These are phyloP conservation scores for Hoplias malabaricus DNA, from an alignment of 2,113 vertebrate species.

Conservation along the genomic window DNA sequence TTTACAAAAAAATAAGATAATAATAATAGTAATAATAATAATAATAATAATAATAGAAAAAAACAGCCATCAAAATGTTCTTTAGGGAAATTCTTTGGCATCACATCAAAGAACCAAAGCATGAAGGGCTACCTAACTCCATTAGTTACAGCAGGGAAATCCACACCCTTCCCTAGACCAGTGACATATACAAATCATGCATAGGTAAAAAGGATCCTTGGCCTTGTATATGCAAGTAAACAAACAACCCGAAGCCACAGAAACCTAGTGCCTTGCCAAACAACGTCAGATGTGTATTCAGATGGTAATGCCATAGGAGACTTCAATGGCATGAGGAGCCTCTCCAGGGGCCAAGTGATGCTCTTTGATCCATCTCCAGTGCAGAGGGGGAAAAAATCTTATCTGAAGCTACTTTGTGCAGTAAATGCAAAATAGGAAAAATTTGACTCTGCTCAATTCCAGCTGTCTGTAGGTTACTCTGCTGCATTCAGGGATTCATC, in stretches of 20 bases:
- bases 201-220: neutral
- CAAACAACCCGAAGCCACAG: constrained; percentile 25
- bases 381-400: constrained; percentile 20
- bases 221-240: constrained; percentile 43
- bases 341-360: constrained; percentile 23
- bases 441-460: neutral
- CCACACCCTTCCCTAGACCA: neutral
- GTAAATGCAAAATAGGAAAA: constrained; percentile 12
- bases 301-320: constrained; percentile 63
- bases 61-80: too few species aligned
- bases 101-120: too few species aligned
- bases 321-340: constrained; percentile 51
- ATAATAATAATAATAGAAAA: too few species aligned
- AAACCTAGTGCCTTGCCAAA: constrained; percentile 59
- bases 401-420: constrained; percentile 23
- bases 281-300: constrained; percentile 58
- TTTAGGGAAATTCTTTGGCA: too few species aligned
- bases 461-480: neutral
- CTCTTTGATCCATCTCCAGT: constrained; percentile 35
- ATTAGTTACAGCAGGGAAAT: neutral
- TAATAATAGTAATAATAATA: too few species aligned
- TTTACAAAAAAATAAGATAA: too few species aligned
- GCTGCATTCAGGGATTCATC: too few species aligned
- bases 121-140: neutral
- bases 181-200: neutral